phyloP scores from a whole-genome alignment of 2,888 invertebrate species.

The Eupithecia subumbrata region DNA sequence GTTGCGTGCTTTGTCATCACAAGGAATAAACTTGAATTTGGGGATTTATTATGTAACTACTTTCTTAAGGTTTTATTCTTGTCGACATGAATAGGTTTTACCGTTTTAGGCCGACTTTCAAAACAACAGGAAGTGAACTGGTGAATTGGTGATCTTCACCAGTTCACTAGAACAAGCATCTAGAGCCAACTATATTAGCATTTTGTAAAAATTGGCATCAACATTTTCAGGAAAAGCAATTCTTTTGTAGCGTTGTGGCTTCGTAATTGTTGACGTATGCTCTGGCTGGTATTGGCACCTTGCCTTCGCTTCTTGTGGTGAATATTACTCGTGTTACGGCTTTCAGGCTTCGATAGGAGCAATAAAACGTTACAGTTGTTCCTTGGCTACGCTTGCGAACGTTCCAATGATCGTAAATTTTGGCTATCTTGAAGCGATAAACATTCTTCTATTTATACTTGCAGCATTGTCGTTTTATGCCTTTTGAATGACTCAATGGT shows the following conservation, averaged over 20 bases:
- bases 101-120: not conserved
- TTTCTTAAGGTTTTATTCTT: not conserved
- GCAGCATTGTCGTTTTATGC: conserved; percentile 45
- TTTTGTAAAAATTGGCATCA: conserved; percentile 24
- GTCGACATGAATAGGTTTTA: not conserved
- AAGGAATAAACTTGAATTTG: conserved; percentile 25
- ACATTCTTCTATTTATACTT: conserved; percentile 51
- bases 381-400: conserved; percentile 59
- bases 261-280: conserved; percentile 36
- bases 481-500: not conserved
- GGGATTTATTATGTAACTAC: conserved; percentile 14
- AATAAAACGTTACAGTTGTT: conserved; percentile 75
- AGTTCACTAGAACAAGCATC: not conserved
- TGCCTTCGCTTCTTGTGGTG: conserved; percentile 65
- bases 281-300: conserved; percentile 63
- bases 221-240: conserved; percentile 23
- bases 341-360: conserved; percentile 65
- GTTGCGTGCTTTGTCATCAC: conserved; percentile 37
- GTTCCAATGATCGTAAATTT: conserved; percentile 71
- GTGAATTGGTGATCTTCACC: not conserved
- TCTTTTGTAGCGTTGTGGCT: conserved; percentile 28
- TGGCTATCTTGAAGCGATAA: conserved; percentile 65
- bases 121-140: not conserved
- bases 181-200: conserved; percentile 20
- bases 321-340: conserved; percentile 68